A percentile compares a stretch with the other conserved stretches of the same genome.
Conservation (phyloP, 2,797 vertebrate genomes). For the Tokudaia muenninki region DNA sequence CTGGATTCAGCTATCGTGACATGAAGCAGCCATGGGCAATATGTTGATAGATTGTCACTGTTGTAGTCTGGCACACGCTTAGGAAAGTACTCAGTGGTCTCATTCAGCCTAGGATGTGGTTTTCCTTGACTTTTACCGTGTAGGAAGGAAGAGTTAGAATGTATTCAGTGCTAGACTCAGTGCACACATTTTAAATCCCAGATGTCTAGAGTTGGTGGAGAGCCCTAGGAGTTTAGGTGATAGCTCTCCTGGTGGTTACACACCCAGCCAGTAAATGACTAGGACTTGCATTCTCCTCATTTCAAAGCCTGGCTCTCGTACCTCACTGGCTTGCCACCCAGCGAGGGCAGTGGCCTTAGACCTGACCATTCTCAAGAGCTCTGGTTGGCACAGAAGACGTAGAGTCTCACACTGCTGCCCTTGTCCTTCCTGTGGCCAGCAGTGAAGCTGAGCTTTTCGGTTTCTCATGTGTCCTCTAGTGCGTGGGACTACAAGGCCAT, state of each 20-base stretch:
- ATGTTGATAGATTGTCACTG: neutral
- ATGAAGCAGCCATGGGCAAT: neutral
- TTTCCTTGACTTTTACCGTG: neutral
- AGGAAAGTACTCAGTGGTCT: neutral
- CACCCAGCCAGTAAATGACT: neutral
- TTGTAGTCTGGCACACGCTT: neutral
- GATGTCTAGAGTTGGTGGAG: neutral
- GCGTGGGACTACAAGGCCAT: neutral
- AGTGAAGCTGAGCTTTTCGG: neutral
- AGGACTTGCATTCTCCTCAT: conserved; percentile 5
- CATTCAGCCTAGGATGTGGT: neutral
- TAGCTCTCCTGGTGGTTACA: neutral
- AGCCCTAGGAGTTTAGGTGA: neutral
- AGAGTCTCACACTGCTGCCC: neutral
- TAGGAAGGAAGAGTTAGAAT: conserved; percentile 40
- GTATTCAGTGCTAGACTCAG: conserved; percentile 3
- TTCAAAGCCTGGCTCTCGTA: neutral
- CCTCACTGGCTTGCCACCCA: neutral
- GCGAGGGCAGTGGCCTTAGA: neutral
- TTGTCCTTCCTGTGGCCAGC: conserved; percentile 13
- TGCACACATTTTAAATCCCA: neutral
- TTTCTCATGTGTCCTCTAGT: neutral
- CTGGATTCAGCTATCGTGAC: neutral
- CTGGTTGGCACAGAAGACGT: neutral
- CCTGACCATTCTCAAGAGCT: neutral